Base-by-base conservation (phyloP, 1,140 invertebrate genomes). In the Arctopsyche grandis region DNA sequence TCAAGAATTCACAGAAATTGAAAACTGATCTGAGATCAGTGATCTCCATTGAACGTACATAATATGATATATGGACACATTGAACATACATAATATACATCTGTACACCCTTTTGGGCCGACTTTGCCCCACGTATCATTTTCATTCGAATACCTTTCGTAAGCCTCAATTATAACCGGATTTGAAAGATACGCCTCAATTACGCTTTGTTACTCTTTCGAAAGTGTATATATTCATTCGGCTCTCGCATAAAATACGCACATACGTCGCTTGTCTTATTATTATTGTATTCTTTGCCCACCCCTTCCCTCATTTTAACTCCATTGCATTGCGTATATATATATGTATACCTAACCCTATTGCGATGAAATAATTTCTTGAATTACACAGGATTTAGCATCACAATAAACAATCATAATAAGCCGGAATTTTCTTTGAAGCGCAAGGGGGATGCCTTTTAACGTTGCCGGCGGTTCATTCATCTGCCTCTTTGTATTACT, bases 341-440 rank as follows among this genome's bases (percentile, higher is more conserved):
- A 38, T n/a, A n/a, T n/a, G 29, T 1, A 7, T 21, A 19, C 21
- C 9, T 60, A 60, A 60, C 56, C 66, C 38, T 22, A 16, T n/a
- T n/a, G n/a, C n/a, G n/a, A n/a, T 24, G 44, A 56, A 63, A 76
- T 76, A 63, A 76, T 76, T 44, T 58, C 52, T 38, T 19, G 74
- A 16, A 76, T 76, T 76, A 46, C 43, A 48, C 46, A 16, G 58
- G 56, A 76, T 76, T 74, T 76, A 63, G 29, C 56, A 63, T 63
- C 43, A 76, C 74, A 76, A 76, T 76, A 63, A 76, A 63, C 74
- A 76, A 56, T 76, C 74, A 76, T 63, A 66, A 76, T 60, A 63
- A 66, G 74, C 29, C 74, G 74, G 74, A 76, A 76, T 63, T 76
- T 75, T 76, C 74, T 63, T 76, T 76, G 74, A 76, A 56, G 44